Base-by-base conservation (phyloP, 1,140 invertebrate genomes). In the Tachypleus tridentatus region DNA sequence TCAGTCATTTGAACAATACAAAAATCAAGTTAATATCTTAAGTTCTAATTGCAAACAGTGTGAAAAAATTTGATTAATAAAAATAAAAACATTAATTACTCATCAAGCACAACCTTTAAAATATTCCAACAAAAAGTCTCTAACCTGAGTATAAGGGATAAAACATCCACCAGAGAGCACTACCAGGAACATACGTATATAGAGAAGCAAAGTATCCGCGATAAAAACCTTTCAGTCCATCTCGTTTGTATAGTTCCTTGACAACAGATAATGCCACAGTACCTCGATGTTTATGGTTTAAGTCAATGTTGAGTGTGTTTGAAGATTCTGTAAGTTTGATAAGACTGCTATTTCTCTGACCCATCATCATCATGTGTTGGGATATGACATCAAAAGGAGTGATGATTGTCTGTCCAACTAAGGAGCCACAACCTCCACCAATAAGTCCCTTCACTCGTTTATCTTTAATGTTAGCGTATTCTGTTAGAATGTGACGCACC, bases 321-420 rank as follows among this genome's bases (percentile, higher is more conserved):
- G 29, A 29, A 29, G 29, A 29, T 29, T 29, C 29, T 2, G 29
- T 47, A 11, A 50, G 49, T 8, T 29, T 8, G 49, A 9, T 57
- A 48, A 49, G 62, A 51, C 60, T 11, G 59, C 50, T 47, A 51
- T 49, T 62, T 29, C 58, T 48, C 29, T 66, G 62, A 3, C 92
- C 92, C 48, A 97, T 80, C 69, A 98, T 86, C 93, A 98, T 98
- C 60, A 97, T 83, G 77, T 98, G 95, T 73, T 98, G 95, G 73
- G 93, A 94, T 51, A 98, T 82, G 51, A 98, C 87, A 78, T 98
- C 95, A 76, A 98, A 93, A 29, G 95, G 95, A 59, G 97, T 93
- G 70, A 97, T 89, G 63, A 97, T 88, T 1, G 93, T 96, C 79
- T 98, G 95, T 3, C 92, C 89, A 52, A 97, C 90, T 29, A 95